Base-by-base conservation (phyloP, 2,113 vertebrate genomes). In the Phrynocephalus versicolor region DNA sequence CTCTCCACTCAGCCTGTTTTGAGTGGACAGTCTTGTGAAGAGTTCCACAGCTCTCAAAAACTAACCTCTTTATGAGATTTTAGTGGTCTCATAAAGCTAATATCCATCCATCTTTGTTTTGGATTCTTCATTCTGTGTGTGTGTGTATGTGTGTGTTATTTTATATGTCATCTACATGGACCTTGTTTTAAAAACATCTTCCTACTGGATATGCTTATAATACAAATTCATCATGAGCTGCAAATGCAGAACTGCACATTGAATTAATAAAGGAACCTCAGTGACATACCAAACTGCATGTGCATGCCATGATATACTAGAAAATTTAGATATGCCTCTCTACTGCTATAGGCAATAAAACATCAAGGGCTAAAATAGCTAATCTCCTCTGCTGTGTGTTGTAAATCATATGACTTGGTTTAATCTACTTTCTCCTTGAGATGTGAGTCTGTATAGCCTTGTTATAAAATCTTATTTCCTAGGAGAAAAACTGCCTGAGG, bases 381-480 rank as follows among this genome's bases (percentile, higher is more conserved):
- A 41, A 77, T 80, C 21, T 9, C 69, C 16, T 19, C 0, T 67
- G 27, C 39, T 84, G 18, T 0, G 1, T 84, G 85, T 90, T 87
- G 58, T 78, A 86, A 75, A 84, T 37, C 64, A 87, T 73, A 33
- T 67, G 35, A 41, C 69, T 65, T 2, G 16, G 2, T 58, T 90
- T 92, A 72, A 41, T 41, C 33, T 82, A 82, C 2, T 51, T 87
- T 89, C 91, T 87, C 55, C 77, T 51, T 83, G 41, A 84, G 37
- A 86, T 89, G 21, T 62, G 45, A 16, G 12, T 25, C 65, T 87
- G 9, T 80, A 6, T 83, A 62, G 27, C 21, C 60, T 82, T 87
- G 37, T 55, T 87, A 78, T 62, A 90, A 90, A 37, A 21, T 19
- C 13, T 88, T 89, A 55, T 67, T 94, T 89, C 87, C 30, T 57